Percentiles rank a stretch among this genome's conserved stretches.
phyloP scores from a whole-genome alignment of 2,113 vertebrate species.

The Aphyosemion australe region DNA sequence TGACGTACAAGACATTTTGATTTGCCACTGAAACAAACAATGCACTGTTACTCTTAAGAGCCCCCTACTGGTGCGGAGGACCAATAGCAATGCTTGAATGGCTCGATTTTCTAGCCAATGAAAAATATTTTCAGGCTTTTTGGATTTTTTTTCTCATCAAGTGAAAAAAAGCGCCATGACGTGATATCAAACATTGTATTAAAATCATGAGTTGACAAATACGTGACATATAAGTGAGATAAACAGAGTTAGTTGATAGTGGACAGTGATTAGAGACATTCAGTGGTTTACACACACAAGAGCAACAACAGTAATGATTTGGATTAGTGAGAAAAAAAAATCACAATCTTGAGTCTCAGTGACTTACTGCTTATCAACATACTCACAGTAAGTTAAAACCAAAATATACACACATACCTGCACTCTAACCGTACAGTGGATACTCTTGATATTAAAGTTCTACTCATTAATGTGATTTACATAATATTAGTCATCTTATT shows the following conservation, averaged over 20 bases:
- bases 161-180: conserved; percentile 13
- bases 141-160: neutral
- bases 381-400: conserved; percentile 49
- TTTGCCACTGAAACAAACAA: neutral
- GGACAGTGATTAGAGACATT: conserved; percentile 30
- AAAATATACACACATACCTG: conserved; percentile 46
- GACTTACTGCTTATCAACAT: conserved; percentile 44
- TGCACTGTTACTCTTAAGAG: neutral
- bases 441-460: conserved; percentile 54
- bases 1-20: no score
- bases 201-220: conserved; percentile 34
- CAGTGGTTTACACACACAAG: conserved; percentile 30
- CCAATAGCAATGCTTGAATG: neutral
- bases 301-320: conserved; percentile 42
- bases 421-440: conserved; percentile 30
- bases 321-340: conserved; percentile 56
- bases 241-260: conserved; percentile 21
- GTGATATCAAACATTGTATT: conserved; percentile 45
- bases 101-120: neutral
- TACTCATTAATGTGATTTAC: conserved; percentile 26
- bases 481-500: conserved; percentile 35
- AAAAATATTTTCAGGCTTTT: no score
- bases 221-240: conserved; percentile 15
- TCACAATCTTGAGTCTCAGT: conserved; percentile 66
- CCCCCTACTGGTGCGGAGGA: neutral